phyloP scores from a whole-genome alignment of 2,113 vertebrate genomes.

The Chloropsis hardwickii region DNA sequence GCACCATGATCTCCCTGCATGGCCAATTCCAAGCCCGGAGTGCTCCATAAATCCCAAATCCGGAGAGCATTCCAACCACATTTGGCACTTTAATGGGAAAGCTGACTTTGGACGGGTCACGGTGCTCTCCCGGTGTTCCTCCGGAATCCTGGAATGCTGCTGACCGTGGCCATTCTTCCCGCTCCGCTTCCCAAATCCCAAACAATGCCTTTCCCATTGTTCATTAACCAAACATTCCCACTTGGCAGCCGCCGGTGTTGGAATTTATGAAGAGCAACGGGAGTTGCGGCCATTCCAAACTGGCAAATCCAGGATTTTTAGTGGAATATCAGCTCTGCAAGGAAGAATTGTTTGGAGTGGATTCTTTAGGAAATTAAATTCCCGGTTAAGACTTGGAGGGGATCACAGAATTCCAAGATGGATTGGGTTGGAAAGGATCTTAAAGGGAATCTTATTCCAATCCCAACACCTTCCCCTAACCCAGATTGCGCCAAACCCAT shows the following conservation, averaged over 20 bases:
- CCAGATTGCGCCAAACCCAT: neutral
- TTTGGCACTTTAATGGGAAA: neutral
- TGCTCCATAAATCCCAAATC: neutral
- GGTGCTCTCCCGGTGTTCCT: neutral
- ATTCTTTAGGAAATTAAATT: neutral
- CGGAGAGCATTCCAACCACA: rapidly evolving
- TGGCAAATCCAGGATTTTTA: neutral
- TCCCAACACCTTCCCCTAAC: neutral
- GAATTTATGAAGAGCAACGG: neutral
- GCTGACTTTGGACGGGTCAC: constrained; percentile 1
- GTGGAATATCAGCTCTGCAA: neutral
- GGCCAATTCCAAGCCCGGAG: neutral
- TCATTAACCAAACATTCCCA: constrained; percentile 15
- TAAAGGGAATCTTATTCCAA: neutral
- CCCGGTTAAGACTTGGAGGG: neutral
- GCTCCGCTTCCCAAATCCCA: neutral
- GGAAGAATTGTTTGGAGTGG: neutral
- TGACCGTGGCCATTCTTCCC: neutral
- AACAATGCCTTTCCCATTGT: constrained; percentile 63
- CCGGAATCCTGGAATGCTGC: neutral
- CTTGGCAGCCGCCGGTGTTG: neutral
- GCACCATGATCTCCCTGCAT: neutral
- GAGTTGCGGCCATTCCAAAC: neutral
- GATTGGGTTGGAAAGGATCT: neutral
- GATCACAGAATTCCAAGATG: neutral